phyloP scores from a whole-genome alignment of 1,140 invertebrate species.

The Papilio glaucus region DNA sequence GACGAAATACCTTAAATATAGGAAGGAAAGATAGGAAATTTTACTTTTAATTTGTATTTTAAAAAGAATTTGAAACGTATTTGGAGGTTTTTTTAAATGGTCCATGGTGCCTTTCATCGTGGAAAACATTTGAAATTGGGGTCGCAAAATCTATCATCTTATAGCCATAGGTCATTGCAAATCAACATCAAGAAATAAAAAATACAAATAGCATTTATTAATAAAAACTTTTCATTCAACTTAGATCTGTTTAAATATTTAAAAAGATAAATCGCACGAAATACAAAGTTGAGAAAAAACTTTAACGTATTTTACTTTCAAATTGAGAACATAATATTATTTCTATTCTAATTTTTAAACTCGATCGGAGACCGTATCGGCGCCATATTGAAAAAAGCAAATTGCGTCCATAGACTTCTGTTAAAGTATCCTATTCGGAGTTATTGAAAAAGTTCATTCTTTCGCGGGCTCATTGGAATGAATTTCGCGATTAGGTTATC shows the following conservation, averaged over 20 bases:
- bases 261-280: conserved; percentile 12
- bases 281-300: conserved; percentile 17
- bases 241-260: not conserved
- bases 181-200: no score
- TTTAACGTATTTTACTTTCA: conserved; percentile 35
- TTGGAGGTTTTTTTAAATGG: no score
- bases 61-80: no score
- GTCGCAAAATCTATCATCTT: no score
- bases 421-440: conserved; percentile 49
- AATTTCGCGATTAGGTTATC: conserved; percentile 25
- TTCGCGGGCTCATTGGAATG: conserved; percentile 41
- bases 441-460: conserved; percentile 71
- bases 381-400: conserved; percentile 46
- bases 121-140: no score
- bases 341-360: conserved; percentile 42
- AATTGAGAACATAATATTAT: conserved; percentile 27
- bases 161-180: no score
- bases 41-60: no score
- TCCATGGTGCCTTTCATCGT: no score
- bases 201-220: no score
- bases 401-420: conserved; percentile 36
- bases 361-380: conserved; percentile 41
- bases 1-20: no score
- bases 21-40: no score
- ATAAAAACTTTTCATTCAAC: no score